Percentiles rank a stretch among this genome's conserved stretches.
phyloP scores from a whole-genome alignment of 2,888 invertebrate species.

The Idaea aversata region DNA sequence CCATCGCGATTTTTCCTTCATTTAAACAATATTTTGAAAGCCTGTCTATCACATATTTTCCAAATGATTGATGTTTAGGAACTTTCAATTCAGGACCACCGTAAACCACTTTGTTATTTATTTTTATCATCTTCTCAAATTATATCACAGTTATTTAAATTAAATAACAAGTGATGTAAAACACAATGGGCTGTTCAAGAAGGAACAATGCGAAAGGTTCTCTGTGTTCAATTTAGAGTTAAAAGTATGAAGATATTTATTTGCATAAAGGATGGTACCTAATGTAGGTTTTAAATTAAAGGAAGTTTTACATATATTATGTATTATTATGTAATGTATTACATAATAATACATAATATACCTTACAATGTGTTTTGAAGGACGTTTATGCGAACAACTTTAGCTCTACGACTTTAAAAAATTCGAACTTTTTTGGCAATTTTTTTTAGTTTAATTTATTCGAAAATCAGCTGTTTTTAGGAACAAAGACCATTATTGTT shows the following conservation, averaged over 20 bases:
- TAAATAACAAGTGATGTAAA: neutral
- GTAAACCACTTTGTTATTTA: slow-evolving; percentile 19
- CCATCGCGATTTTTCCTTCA: slow-evolving; percentile 23
- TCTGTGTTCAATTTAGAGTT: neutral
- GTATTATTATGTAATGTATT: no score
- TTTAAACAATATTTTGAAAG: slow-evolving; percentile 13
- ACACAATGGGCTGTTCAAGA: neutral
- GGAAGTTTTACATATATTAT: no score
- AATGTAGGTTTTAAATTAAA: no score
- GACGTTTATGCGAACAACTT: no score
- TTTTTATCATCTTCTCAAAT: slow-evolving; percentile 9
- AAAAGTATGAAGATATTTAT: neutral
- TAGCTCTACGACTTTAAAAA: no score
- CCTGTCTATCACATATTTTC: slow-evolving; percentile 21
- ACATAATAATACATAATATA: no score
- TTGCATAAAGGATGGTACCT: neutral
- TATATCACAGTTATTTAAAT: neutral
- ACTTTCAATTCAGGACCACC: slow-evolving; percentile 19
- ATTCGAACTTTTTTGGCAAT: no score
- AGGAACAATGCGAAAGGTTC: neutral
- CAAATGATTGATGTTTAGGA: slow-evolving; percentile 20
- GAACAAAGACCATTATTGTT: no score
- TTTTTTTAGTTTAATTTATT: no score
- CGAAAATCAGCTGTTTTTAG: no score
- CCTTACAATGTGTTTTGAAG: no score